These are phyloP conservation scores for Drosophila austrosaltans DNA, from an alignment of 2,888 invertebrate species.

Conservation along the genomic window DNA sequence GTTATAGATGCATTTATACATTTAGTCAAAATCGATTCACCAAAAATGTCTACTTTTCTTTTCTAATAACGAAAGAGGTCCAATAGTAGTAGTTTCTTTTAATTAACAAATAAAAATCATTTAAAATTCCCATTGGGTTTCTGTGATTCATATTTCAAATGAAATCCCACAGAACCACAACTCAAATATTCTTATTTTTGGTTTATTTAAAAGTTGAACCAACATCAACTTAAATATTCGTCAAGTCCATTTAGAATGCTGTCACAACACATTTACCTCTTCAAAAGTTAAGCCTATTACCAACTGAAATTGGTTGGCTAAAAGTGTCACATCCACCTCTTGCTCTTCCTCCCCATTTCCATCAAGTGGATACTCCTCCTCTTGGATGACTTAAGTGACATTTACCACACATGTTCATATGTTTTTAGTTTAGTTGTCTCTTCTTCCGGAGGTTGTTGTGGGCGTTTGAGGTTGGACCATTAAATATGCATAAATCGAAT, in stretches of 20 bases:
- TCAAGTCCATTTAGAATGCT: conserved; percentile 48
- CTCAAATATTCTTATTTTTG: neutral
- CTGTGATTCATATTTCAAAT: neutral
- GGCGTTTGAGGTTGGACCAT: conserved; percentile 40
- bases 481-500: conserved; percentile 54
- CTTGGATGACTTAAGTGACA: conserved; percentile 44
- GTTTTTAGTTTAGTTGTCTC: conserved; percentile 26
- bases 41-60: too few species aligned
- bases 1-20: too few species aligned
- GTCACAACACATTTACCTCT: conserved; percentile 43
- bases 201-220: conserved; percentile 15
- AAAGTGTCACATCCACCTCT: conserved; percentile 20
- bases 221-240: conserved; percentile 38
- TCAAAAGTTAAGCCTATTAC: conserved; percentile 31
- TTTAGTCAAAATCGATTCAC: too few species aligned
- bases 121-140: neutral
- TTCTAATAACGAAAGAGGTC: too few species aligned
- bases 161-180: neutral
- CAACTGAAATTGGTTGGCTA: conserved; percentile 50
- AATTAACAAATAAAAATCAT: neutral
- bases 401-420: conserved; percentile 53
- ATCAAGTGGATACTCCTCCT: conserved; percentile 5
- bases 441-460: conserved; percentile 37
- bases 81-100: too few species aligned
- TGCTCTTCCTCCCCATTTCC: neutral